Conservation (phyloP, 2,113 vertebrate species). For the Ciconia maguari region DNA sequence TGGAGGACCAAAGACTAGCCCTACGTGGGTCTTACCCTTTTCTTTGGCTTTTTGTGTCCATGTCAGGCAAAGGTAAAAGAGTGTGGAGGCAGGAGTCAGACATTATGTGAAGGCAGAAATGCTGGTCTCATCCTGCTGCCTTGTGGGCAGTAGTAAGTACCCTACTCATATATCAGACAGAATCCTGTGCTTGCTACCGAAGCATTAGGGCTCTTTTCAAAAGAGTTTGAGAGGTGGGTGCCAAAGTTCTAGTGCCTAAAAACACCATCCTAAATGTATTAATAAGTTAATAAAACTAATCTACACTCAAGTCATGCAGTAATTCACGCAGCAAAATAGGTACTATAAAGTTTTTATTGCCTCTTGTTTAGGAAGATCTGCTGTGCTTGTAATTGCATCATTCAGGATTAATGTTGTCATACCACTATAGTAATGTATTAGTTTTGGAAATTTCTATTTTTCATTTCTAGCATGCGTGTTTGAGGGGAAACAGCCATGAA, state of each 20-base stretch:
- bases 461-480: neutral
- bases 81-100: neutral
- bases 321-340: neutral
- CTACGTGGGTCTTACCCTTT: neutral
- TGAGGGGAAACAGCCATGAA: neutral
- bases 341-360: neutral
- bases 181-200: neutral
- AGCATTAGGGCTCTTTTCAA: neutral
- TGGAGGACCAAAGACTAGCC: neutral
- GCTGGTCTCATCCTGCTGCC: neutral
- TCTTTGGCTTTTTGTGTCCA: neutral
- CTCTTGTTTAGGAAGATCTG: neutral
- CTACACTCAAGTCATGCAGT: neutral
- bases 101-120: neutral
- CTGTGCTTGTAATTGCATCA: neutral
- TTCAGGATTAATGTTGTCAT: neutral
- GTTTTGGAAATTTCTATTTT: neutral
- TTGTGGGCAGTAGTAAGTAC: neutral
- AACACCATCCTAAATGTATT: neutral
- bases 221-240: neutral
- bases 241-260: neutral
- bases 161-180: neutral
- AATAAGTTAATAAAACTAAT: neutral
- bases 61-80: neutral
- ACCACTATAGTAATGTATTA: neutral